A percentile compares a stretch with the other conserved stretches of the same genome.
These are phyloP conservation scores for Metaphire vulgaris DNA, from an alignment of 1,140 invertebrate genomes.

Conservation along the genomic window DNA sequence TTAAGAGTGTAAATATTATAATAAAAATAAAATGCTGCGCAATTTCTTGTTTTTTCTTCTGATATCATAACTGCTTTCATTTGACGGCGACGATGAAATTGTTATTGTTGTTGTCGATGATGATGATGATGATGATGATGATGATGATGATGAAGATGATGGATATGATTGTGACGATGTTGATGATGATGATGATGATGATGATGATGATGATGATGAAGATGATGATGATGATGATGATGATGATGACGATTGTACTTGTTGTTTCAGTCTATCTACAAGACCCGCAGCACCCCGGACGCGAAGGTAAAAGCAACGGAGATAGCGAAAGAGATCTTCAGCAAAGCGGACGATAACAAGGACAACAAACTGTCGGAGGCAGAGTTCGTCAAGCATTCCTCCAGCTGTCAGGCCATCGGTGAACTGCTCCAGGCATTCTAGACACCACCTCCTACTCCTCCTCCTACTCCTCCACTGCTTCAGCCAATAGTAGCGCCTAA, in stretches of 20 bases:
- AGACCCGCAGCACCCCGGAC: not conserved
- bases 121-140: not conserved
- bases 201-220: not conserved
- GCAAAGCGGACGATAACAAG: slow-evolving; percentile 20
- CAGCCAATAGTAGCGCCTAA: not conserved
- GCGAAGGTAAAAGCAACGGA: not conserved
- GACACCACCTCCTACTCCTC: not conserved
- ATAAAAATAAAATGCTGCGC: no score
- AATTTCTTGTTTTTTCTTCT: no score
- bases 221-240: not conserved
- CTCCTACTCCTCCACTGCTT: not conserved
- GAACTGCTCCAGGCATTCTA: slow-evolving; percentile 15
- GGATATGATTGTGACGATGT: not conserved
- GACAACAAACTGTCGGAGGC: slow-evolving; percentile 14
- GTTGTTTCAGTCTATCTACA: slow-evolving; percentile 13
- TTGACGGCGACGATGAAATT: no score
- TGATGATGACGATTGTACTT: not conserved
- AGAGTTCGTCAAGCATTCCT: slow-evolving; percentile 20
- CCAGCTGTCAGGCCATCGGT: not conserved
- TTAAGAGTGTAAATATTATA: no score
- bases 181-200: not conserved
- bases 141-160: not conserved
- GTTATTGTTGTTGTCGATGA: no score
- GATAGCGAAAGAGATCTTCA: slow-evolving; percentile 5
- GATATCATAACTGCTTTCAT: no score